A percentile compares a stretch with the other conserved stretches of the same genome.
phyloP scores from a whole-genome alignment of 2,797 vertebrate species.

The Toxotes lorentzi region DNA sequence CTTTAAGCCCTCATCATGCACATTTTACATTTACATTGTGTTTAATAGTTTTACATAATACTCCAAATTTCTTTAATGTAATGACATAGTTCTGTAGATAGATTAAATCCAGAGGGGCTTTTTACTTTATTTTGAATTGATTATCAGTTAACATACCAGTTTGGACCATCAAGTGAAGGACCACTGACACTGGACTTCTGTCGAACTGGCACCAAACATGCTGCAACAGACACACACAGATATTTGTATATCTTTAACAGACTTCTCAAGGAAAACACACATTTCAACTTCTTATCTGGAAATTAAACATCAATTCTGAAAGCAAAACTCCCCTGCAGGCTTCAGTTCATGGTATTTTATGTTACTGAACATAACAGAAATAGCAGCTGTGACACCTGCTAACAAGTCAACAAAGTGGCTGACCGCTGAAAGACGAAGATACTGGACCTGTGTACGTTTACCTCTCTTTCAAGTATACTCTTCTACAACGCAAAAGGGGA shows the following conservation, averaged over 20 bases:
- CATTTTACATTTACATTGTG: neutral
- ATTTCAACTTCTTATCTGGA: neutral
- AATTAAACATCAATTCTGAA: neutral
- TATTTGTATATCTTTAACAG: accelerated
- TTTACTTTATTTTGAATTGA: neutral
- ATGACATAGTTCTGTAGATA: neutral
- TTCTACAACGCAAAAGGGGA: accelerated
- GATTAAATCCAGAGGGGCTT: neutral
- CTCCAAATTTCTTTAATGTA: neutral
- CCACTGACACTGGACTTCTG: slow-evolving; percentile 53
- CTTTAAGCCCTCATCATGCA: neutral
- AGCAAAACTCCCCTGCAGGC: neutral
- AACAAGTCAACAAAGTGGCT: neutral
- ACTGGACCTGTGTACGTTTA: neutral
- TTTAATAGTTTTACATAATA: neutral
- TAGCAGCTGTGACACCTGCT: neutral
- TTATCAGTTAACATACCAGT: slow-evolving; percentile 59
- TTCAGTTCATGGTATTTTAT: too few relatives aligned
- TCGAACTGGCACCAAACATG: slow-evolving; percentile 60
- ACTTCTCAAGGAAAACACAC: neutral
- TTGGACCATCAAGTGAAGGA: slow-evolving; percentile 44
- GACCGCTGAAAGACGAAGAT: neutral
- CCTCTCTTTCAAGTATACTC: neutral
- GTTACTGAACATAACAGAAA: neutral
- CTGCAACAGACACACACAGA: slow-evolving; percentile 44